Conservation (phyloP, 2,797 vertebrate genomes). For the Semaprochilodus insignis region DNA sequence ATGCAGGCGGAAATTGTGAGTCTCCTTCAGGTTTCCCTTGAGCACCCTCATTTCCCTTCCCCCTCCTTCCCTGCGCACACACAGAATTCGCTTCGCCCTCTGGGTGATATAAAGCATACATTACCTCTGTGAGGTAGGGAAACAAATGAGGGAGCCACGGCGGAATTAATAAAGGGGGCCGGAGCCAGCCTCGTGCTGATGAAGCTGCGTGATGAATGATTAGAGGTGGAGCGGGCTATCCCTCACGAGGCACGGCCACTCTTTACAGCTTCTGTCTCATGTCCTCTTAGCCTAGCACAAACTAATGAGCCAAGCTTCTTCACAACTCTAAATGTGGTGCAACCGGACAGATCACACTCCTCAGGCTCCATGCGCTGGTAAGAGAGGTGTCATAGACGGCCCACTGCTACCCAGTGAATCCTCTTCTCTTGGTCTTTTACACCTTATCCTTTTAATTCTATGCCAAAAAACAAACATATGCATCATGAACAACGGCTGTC, state of each 20-base stretch:
- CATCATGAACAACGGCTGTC: no score
- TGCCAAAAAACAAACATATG: not conserved
- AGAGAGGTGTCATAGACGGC: not conserved
- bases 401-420: not conserved
- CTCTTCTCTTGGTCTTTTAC: not conserved
- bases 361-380: not conserved
- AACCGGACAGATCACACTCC: constrained; percentile 6
- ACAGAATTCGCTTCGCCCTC: not conserved
- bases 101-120: constrained; percentile 14
- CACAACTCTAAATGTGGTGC: not conserved
- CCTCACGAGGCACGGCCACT: not conserved
- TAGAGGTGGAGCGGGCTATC: not conserved
- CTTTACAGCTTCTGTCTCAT: constrained; percentile 19
- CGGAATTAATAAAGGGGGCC: not conserved
- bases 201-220: not conserved
- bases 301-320: constrained; percentile 14
- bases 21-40: constrained; percentile 19
- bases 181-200: not conserved
- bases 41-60: not conserved
- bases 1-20: constrained; percentile 84
- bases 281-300: not conserved
- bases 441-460: not conserved
- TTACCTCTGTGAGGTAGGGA: not conserved
- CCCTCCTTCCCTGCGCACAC: not conserved
- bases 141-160: not conserved